Conservation (phyloP, 2,888 invertebrate genomes). For the Alentia gelatinosa region DNA sequence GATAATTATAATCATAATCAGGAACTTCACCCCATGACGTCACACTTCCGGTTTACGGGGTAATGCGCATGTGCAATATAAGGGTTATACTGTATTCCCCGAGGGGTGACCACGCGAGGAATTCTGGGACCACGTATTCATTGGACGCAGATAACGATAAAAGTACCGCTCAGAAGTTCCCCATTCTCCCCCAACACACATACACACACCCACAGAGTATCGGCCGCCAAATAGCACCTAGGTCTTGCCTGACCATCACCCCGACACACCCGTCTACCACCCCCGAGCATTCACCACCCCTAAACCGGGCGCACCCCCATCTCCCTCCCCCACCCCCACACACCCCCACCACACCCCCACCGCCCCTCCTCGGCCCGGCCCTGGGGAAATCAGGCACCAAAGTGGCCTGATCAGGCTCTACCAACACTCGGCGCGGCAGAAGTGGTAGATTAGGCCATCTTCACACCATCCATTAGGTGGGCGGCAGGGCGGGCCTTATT, state of each 20-base stretch:
- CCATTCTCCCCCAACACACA: neutral
- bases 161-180: no score
- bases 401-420: slow-evolving; percentile 38
- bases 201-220: neutral
- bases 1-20: no score
- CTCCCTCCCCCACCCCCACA: neutral
- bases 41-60: no score
- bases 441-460: slow-evolving; percentile 47
- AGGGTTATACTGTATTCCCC: no score
- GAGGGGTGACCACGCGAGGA: no score
- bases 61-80: no score
- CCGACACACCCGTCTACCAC: neutral
- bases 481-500: slow-evolving; percentile 25
- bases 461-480: slow-evolving; percentile 26
- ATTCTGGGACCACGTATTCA: no score
- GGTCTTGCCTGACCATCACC: neutral
- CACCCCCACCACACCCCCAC: neutral
- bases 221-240: neutral
- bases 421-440: slow-evolving; percentile 34
- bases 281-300: neutral
- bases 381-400: slow-evolving; percentile 51
- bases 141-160: no score
- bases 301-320: neutral
- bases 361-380: neutral
- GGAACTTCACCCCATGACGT: no score